These are phyloP conservation scores for Gymnodraco acuticeps DNA, from an alignment of 2,797 vertebrate species.

Conservation along the genomic window DNA sequence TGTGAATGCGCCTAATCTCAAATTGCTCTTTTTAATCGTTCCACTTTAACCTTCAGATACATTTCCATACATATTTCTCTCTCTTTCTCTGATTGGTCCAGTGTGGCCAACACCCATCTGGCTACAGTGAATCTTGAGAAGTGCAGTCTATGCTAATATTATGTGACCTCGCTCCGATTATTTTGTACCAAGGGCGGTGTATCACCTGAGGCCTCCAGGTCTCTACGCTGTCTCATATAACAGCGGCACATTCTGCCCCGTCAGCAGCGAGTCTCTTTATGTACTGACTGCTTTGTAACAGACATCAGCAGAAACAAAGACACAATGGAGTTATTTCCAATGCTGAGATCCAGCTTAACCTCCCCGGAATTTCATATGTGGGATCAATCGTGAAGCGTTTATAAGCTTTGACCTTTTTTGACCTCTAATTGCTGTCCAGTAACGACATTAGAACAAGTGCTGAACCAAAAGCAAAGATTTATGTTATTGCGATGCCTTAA, in stretches of 20 bases:
- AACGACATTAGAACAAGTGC: too few species aligned
- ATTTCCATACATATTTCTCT: neutral
- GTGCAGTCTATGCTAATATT: conserved; percentile 10
- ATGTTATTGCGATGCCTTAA: neutral
- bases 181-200: conserved; percentile 50
- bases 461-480: neutral
- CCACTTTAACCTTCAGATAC: conserved; percentile 15
- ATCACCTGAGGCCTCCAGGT: conserved; percentile 52
- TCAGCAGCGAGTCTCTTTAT: conserved; percentile 61
- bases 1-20: too few species aligned
- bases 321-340: conserved; percentile 37
- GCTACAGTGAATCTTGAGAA: neutral
- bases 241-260: conserved; percentile 48
- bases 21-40: neutral
- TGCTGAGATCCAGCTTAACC: conserved; percentile 12
- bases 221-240: conserved; percentile 38
- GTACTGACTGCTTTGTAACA: neutral
- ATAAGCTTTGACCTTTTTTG: neutral
- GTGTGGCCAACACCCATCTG: conserved; percentile 6
- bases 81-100: conserved; percentile 17
- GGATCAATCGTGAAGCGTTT: neutral
- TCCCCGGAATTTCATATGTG: neutral
- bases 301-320: conserved; percentile 54
- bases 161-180: conserved; percentile 37
- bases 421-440: neutral